Percentiles rank a stretch among this genome's conserved stretches.
These are phyloP conservation scores for Neuroscelio doddi DNA, from an alignment of 2,888 invertebrate species.

Conservation along the genomic window DNA sequence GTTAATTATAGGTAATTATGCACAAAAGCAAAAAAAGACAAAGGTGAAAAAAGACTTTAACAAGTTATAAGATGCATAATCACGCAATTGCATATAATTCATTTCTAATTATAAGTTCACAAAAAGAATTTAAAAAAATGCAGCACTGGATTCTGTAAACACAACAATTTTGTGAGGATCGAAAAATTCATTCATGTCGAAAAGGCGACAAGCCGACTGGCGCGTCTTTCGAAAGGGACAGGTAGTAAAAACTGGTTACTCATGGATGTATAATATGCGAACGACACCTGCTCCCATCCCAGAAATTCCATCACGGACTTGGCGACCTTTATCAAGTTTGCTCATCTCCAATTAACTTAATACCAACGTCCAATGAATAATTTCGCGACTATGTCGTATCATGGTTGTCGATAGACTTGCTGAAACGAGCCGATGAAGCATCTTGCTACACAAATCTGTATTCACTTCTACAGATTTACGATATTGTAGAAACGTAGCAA, in stretches of 20 bases:
- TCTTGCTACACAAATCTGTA: background rate
- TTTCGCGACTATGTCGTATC: conserved; percentile 44
- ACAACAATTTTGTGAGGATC: no score
- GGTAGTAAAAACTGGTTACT: conserved; percentile 54
- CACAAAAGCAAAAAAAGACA: no score
- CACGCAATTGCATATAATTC: no score
- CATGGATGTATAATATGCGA: conserved; percentile 40
- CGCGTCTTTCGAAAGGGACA: conserved; percentile 43
- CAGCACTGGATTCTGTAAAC: no score
- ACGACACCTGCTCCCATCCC: conserved; percentile 57
- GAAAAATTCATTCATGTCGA: conserved; percentile 27
- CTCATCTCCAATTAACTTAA: conserved; percentile 61
- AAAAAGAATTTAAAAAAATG: no score
- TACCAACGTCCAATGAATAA: conserved; percentile 55
- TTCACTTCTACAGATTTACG: conserved; percentile 4
- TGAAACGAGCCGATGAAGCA: conserved; percentile 19
- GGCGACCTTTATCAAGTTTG: conserved; percentile 56
- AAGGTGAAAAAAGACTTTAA: no score
- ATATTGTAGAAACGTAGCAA: conserved; percentile 3
- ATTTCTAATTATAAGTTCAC: no score
- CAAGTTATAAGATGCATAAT: no score
- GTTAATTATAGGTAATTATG: no score
- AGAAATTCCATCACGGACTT: conserved; percentile 57
- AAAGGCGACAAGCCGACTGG: conserved; percentile 56
- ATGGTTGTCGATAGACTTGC: conserved; percentile 23